phyloP scores from a whole-genome alignment of 1,140 invertebrate genomes.

The Tetragnatha versicolor region DNA sequence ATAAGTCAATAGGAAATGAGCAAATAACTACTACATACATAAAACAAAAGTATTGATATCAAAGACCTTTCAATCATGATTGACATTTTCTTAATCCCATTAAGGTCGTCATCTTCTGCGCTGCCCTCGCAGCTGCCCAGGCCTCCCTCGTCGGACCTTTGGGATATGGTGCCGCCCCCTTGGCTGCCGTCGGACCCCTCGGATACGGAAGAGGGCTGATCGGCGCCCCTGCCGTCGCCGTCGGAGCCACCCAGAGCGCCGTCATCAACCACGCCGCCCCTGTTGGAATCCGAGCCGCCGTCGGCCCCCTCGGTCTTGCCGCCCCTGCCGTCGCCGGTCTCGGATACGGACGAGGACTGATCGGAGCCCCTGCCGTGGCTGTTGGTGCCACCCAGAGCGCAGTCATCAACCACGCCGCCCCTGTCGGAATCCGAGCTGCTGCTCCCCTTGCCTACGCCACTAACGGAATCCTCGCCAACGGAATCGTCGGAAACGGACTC shows the following conservation, averaged over 20 bases:
- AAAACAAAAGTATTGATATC: too few species aligned
- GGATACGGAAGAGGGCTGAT: neutral
- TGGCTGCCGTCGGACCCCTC: neutral
- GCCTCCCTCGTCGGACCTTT: neutral
- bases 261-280: neutral
- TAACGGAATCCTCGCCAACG: too few species aligned
- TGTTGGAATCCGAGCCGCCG: neutral
- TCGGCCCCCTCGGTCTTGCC: neutral
- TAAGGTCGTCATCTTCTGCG: neutral
- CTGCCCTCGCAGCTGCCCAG: neutral
- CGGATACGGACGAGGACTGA: neutral
- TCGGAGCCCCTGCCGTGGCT: neutral
- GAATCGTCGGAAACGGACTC: too few species aligned
- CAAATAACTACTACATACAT: too few species aligned
- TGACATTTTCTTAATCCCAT: neutral
- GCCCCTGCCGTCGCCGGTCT: too few species aligned
- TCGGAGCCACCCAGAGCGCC: neutral
- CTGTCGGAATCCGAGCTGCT: neutral
- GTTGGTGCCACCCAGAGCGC: neutral
- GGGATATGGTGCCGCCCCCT: neutral
- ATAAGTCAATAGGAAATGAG: too few species aligned
- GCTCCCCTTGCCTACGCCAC: too few species aligned
- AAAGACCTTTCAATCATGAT: too few species aligned
- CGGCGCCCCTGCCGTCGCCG: neutral
- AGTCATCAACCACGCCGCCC: conserved; percentile 6